A percentile compares a stretch with the other conserved stretches of the same genome.
Evolutionary conservation across 2,797 vertebrate species (phyloP).

Genomic region (Menidia menidia): DNA sequence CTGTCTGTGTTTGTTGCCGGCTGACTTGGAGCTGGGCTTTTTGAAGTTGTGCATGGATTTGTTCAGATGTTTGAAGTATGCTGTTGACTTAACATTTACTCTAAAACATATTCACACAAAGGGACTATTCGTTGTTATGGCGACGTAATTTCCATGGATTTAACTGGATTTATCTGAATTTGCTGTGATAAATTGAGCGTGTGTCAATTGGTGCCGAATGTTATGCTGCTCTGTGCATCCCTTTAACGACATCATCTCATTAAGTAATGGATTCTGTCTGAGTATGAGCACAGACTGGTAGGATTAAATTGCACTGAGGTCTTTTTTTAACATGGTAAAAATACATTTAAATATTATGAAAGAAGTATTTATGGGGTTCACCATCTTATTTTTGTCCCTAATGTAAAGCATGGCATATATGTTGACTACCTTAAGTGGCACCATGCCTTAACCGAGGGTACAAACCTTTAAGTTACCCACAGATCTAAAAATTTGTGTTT

Average conservation of each 20-base stretch:
- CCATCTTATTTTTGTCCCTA: neutral
- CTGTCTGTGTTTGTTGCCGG: constrained; percentile 18
- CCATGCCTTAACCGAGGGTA: too few relatives aligned
- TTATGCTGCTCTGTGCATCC: constrained; percentile 6
- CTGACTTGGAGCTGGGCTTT: constrained; percentile 22
- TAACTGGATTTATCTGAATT: constrained; percentile 24
- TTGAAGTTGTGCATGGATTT: constrained; percentile 42
- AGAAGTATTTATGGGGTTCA: neutral
- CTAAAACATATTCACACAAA: neutral
- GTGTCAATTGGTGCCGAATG: constrained; percentile 25
- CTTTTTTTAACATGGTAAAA: constrained; percentile 9
- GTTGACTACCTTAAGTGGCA: neutral
- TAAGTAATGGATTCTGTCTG: constrained; percentile 37
- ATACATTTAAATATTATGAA: constrained; percentile 11
- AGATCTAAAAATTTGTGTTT: neutral
- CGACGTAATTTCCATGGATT: constrained; percentile 9
- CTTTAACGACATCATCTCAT: constrained; percentile 27
- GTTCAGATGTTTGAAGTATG: constrained; percentile 11
- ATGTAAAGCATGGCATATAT: neutral
- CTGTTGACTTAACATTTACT: constrained; percentile 13
- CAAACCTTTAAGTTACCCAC: neutral
- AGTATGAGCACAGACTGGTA: neutral
- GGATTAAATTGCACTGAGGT: constrained; percentile 13
- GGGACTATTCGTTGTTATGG: constrained; percentile 26
- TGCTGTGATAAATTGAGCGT: constrained; percentile 24